Conservation (phyloP, 2,797 vertebrate genomes). For the Phoeniculus purpureus region DNA sequence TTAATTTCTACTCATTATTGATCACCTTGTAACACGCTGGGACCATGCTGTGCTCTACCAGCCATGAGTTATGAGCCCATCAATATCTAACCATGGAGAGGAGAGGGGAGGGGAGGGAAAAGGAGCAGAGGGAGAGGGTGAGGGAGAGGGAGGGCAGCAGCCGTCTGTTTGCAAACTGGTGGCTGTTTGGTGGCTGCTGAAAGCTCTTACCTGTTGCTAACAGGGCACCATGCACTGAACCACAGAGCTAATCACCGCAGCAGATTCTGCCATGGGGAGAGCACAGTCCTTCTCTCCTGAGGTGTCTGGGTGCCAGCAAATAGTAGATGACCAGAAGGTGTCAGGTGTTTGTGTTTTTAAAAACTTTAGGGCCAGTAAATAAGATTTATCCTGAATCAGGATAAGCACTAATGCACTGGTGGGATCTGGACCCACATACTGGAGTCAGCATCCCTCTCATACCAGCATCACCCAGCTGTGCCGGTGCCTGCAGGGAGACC, state of each 20-base stretch:
- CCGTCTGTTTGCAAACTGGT: background rate
- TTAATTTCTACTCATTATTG: constrained; percentile 52
- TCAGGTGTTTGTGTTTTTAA: background rate
- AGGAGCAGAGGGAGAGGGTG: too few species aligned
- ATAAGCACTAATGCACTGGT: background rate
- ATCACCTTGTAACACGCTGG: background rate
- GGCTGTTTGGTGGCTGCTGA: background rate
- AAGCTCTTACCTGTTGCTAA: background rate
- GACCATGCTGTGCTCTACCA: background rate
- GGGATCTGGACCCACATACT: background rate
- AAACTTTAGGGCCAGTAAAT: background rate
- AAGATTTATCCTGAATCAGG: background rate
- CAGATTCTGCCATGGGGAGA: background rate
- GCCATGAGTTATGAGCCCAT: constrained; percentile 23
- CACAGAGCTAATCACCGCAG: background rate
- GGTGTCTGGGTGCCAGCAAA: background rate
- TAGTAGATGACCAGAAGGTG: background rate
- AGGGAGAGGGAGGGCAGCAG: background rate
- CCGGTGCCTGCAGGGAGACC: too few species aligned
- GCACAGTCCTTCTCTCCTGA: background rate
- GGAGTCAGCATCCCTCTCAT: too few species aligned
- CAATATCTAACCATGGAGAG: background rate
- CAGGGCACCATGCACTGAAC: accelerated
- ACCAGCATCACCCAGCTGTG: too few species aligned
- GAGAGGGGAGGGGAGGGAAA: too few species aligned